Percentiles rank a stretch among this genome's conserved stretches.
Evolutionary conservation across 2,113 vertebrate species (phyloP).

Genomic region (Diadophis punctatus): DNA sequence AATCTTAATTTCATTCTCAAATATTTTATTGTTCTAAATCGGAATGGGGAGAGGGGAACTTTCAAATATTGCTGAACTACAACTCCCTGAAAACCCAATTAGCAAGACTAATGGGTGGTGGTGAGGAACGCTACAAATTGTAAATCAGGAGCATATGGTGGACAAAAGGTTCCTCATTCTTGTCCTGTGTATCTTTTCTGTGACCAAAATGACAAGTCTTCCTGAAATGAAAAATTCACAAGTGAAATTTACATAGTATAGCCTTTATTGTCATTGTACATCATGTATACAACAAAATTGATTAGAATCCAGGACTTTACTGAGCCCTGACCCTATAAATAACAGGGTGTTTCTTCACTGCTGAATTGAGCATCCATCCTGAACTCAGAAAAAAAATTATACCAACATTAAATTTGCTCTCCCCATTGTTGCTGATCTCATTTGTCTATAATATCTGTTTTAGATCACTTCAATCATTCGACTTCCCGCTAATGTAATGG

Average conservation of each 20-base stretch:
- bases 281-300: too few relatives aligned
- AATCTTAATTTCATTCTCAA: background rate
- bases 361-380: background rate
- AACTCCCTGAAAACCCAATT: background rate
- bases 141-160: background rate
- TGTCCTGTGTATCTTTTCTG: background rate
- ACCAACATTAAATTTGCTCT: background rate
- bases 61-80: background rate
- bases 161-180: background rate
- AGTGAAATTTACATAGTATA: background rate
- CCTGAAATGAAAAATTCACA: background rate
- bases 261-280: too few relatives aligned
- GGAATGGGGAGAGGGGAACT: background rate
- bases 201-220: background rate
- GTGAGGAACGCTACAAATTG: background rate
- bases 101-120: background rate
- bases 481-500: background rate
- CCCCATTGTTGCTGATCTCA: background rate
- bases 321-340: background rate
- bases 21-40: background rate
- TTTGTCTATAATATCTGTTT: background rate
- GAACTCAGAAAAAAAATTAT: background rate
- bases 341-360: background rate
- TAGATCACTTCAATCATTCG: background rate
- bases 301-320: background rate